These are phyloP conservation scores for Cettia cetti DNA, from an alignment of 2,113 vertebrate species.

Conservation along the genomic window DNA sequence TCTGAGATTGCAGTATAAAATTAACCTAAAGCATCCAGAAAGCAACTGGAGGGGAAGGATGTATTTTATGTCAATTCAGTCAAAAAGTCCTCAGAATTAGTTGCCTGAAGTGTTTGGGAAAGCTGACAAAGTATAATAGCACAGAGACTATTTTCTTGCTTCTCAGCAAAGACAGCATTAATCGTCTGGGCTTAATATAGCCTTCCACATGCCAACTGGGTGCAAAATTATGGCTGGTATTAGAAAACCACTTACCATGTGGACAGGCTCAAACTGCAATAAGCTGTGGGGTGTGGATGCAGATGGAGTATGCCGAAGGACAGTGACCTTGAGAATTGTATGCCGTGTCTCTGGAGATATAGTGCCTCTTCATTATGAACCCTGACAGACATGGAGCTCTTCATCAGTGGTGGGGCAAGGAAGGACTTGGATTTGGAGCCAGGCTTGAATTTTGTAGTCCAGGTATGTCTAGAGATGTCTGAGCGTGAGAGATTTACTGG, in stretches of 20 bases:
- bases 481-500: not conserved
- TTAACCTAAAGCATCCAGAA: slow-evolving; percentile 44
- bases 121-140: slow-evolving; percentile 52
- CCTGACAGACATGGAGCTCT: not conserved
- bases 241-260: slow-evolving; percentile 58
- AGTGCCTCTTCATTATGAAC: not conserved
- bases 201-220: slow-evolving; percentile 58
- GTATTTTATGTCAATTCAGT: slow-evolving; percentile 57
- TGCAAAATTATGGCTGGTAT: slow-evolving; percentile 60
- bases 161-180: slow-evolving; percentile 59
- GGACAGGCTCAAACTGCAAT: slow-evolving; percentile 47
- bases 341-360: not conserved
- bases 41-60: slow-evolving; percentile 44
- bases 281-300: slow-evolving; percentile 41
- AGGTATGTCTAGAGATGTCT: not conserved
- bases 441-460: not conserved
- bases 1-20: slow-evolving; percentile 26
- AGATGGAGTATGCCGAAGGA: slow-evolving; percentile 33
- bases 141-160: slow-evolving; percentile 52
- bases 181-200: slow-evolving; percentile 63
- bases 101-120: slow-evolving; percentile 63
- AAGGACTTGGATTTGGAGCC: not conserved
- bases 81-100: slow-evolving; percentile 56
- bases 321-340: slow-evolving; percentile 37
- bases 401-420: not conserved